Evolutionary conservation across 2,113 vertebrate species (phyloP).

Genomic region (Alethe diademata): DNA sequence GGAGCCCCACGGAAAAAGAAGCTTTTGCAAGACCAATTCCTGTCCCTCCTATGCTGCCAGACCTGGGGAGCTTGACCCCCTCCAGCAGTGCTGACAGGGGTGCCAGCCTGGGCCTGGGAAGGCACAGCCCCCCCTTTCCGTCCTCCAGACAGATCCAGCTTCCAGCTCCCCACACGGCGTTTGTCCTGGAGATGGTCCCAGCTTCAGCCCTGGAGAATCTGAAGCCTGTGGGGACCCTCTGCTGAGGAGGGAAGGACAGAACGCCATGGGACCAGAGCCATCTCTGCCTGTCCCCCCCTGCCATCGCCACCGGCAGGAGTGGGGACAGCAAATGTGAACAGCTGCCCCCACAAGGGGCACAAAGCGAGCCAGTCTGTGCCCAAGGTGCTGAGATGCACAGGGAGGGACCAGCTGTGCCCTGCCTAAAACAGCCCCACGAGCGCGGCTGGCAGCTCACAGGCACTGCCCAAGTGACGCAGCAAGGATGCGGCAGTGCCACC

Average conservation of each 20-base stretch:
- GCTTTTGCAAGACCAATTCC: conserved; percentile 21
- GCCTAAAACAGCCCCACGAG: not conserved
- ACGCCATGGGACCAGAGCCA: accelerated
- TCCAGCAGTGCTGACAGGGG: accelerated
- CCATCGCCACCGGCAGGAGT: accelerated
- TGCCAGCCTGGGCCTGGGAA: accelerated
- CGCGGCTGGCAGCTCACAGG: not conserved
- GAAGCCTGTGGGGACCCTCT: not conserved
- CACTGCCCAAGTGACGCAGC: not conserved
- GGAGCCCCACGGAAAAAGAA: accelerated
- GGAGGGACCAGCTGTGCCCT: not conserved
- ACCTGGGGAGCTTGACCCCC: not conserved
- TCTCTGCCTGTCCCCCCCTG: not conserved
- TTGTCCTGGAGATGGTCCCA: too few relatives aligned
- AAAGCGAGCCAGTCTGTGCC: accelerated
- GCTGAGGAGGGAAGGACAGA: not conserved
- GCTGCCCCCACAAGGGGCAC: accelerated
- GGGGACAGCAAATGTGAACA: not conserved
- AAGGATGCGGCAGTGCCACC: not conserved
- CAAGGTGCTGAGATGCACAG: accelerated
- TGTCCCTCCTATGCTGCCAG: accelerated
- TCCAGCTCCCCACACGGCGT: accelerated
- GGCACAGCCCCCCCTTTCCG: not conserved
- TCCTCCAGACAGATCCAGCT: not conserved
- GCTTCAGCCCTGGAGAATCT: not conserved